Percentiles rank a stretch among this genome's conserved stretches.
These are phyloP conservation scores for Penaeus japonicus DNA, from an alignment of 1,140 invertebrate genomes.

Conservation along the genomic window DNA sequence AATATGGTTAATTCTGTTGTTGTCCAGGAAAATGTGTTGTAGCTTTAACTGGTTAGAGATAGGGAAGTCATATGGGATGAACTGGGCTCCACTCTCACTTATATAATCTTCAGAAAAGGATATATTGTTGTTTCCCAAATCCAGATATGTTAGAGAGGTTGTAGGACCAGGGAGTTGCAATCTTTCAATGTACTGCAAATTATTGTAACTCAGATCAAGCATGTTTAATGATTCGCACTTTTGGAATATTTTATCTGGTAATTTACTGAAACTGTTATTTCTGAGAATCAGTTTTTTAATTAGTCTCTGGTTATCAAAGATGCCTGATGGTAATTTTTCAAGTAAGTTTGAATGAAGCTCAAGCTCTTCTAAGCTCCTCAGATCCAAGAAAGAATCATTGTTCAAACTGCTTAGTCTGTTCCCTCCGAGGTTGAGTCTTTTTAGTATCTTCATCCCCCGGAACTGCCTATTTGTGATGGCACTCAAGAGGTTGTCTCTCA, in stretches of 20 bases:
- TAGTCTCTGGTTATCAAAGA: conserved; percentile 1
- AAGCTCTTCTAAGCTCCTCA: background rate
- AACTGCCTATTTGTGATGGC: conserved; percentile 11
- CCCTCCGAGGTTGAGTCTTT: background rate
- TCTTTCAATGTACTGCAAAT: background rate
- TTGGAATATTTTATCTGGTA: background rate
- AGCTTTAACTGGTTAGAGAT: background rate
- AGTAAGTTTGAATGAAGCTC: conserved; percentile 21
- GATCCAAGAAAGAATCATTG: conserved; percentile 4
- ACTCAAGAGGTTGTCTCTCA: conserved; percentile 10
- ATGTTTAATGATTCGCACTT: conserved; percentile 11
- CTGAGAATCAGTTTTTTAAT: conserved; percentile 19
- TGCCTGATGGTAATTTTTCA: background rate
- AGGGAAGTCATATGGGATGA: background rate
- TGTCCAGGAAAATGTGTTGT: conserved; percentile 6
- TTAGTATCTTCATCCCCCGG: background rate
- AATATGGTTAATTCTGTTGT: conserved; percentile 19
- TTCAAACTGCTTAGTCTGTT: conserved; percentile 19
- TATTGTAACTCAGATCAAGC: conserved; percentile 20
- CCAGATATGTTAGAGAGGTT: background rate
- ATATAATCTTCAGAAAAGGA: background rate
- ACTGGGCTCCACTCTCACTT: background rate
- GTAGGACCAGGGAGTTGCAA: background rate
- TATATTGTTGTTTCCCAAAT: conserved; percentile 40
- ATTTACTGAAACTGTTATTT: background rate